Evolutionary conservation across 2,888 invertebrate genomes (phyloP).

Genomic region (Griposia aprilina): DNA sequence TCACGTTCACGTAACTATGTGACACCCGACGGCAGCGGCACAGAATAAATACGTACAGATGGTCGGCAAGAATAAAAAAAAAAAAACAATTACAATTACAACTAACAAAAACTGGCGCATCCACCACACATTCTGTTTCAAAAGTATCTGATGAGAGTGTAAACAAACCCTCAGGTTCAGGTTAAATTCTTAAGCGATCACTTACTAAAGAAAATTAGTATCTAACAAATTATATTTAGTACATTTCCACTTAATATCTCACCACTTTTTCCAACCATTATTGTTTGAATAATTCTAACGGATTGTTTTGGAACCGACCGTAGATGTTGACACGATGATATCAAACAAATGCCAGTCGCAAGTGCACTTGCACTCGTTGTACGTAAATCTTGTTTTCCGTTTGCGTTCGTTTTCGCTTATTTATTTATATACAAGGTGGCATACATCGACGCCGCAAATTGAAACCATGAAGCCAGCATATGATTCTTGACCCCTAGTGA

Average conservation of each 20-base stretch:
- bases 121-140: not conserved
- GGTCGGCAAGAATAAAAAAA: too few relatives aligned
- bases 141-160: not conserved
- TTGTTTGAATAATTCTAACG: not conserved
- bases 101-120: not conserved
- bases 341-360: not conserved
- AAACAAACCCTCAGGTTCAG: not conserved
- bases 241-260: not conserved
- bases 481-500: too few relatives aligned
- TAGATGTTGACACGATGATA: too few relatives aligned
- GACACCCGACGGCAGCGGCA: slow-evolving; percentile 1
- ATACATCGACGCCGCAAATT: too few relatives aligned
- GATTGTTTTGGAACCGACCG: not conserved
- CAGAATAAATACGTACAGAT: not conserved
- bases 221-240: not conserved
- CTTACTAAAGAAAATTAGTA: not conserved
- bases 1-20: slow-evolving; percentile 40
- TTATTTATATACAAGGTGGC: too few relatives aligned
- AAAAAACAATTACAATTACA: too few relatives aligned
- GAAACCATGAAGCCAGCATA: too few relatives aligned
- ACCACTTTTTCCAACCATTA: not conserved
- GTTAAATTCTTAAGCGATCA: not conserved
- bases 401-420: not conserved
- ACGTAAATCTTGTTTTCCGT: too few relatives aligned
- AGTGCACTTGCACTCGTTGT: not conserved